A percentile compares a stretch with the other conserved stretches of the same genome.
phyloP scores from a whole-genome alignment of 2,113 vertebrate genomes.

The Rhinogobius similis region DNA sequence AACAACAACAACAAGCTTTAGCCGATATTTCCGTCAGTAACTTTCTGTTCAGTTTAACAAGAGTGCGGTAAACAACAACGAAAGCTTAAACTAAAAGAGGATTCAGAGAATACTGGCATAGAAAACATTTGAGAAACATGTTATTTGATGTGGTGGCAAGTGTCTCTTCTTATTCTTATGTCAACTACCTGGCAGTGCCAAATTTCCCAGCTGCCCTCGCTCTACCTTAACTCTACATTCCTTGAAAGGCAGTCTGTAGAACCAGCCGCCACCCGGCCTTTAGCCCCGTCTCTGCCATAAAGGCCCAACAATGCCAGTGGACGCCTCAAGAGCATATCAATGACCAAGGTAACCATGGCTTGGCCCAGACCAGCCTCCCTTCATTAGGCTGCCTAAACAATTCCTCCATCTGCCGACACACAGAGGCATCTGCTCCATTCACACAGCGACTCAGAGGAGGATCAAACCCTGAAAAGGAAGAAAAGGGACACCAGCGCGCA shows the following conservation, averaged over 20 bases:
- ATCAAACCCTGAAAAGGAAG: conserved; percentile 21
- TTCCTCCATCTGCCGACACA: conserved; percentile 67
- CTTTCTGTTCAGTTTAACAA: too few relatives aligned
- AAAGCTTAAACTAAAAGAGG: neutral
- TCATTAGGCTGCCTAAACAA: conserved; percentile 61
- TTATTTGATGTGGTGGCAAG: neutral
- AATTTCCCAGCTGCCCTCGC: conserved; percentile 6
- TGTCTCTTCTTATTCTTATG: conserved; percentile 1
- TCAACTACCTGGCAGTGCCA: conserved; percentile 19
- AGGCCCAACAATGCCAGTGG: conserved; percentile 44
- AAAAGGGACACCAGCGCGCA: conserved; percentile 42
- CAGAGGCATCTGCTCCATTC: conserved; percentile 67
- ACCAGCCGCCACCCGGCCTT: conserved; percentile 35
- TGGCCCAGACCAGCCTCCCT: conserved; percentile 49
- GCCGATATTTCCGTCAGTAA: neutral
- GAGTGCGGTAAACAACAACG: neutral
- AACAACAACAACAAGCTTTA: too few relatives aligned
- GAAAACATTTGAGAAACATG: neutral
- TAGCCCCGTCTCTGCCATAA: conserved; percentile 32
- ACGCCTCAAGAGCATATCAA: conserved; percentile 61
- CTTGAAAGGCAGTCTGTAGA: conserved; percentile 34
- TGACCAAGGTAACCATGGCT: conserved; percentile 54
- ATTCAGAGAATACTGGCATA: neutral
- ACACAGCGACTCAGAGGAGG: conserved; percentile 46
- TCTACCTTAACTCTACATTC: conserved; percentile 7